phyloP scores from a whole-genome alignment of 2,888 invertebrate species.

The Drosophila kanekoi region DNA sequence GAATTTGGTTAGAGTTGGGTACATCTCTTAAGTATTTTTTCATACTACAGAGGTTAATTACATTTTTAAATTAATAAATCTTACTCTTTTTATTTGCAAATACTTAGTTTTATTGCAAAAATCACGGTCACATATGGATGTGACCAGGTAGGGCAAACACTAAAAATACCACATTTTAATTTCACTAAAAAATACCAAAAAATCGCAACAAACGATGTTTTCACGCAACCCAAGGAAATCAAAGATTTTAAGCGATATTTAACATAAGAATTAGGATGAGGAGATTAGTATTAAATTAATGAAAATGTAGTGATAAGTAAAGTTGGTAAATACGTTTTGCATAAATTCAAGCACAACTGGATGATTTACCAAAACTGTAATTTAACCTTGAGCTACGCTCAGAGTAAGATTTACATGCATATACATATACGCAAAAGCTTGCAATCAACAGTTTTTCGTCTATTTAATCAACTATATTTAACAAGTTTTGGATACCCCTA shows the following conservation, averaged over 20 bases:
- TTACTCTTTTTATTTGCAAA: conserved; percentile 41
- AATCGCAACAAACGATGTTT: neutral
- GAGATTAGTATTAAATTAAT: too few relatives aligned
- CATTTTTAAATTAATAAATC: conserved; percentile 25
- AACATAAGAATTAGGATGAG: too few relatives aligned
- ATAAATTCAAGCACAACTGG: too few relatives aligned
- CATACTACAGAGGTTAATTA: conserved; percentile 6
- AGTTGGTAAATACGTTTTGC: too few relatives aligned
- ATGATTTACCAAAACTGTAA: too few relatives aligned
- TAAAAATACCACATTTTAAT: conserved; percentile 10
- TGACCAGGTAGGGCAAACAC: conserved; percentile 26
- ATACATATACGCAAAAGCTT: neutral
- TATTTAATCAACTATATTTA: too few relatives aligned
- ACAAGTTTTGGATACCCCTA: conserved; percentile 4
- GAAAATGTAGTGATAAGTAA: too few relatives aligned
- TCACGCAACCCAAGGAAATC: neutral
- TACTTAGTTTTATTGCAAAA: conserved; percentile 56
- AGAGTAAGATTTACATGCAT: too few relatives aligned
- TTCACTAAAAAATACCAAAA: neutral
- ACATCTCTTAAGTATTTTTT: conserved; percentile 1
- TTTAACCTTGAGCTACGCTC: too few relatives aligned
- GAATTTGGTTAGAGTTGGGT: neutral
- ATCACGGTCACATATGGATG: conserved; percentile 51
- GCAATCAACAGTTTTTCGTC: too few relatives aligned
- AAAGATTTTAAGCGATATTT: too few relatives aligned